phyloP scores from a whole-genome alignment of 1,140 invertebrate species.

The Drosophila seguyi region DNA sequence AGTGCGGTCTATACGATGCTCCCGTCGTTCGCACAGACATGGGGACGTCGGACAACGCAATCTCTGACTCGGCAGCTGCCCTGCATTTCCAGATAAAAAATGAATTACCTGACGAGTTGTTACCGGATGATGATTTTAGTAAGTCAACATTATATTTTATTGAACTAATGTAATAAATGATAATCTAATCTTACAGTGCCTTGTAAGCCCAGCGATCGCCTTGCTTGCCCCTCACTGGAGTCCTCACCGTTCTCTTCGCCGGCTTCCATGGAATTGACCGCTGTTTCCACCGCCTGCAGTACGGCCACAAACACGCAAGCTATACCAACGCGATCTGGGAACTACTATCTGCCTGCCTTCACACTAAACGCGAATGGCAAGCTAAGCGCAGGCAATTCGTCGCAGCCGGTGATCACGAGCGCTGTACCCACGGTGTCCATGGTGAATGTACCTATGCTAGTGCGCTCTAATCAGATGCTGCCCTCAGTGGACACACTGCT shows the following conservation, averaged over 20 bases:
- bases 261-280: slow-evolving; percentile 76
- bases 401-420: slow-evolving; percentile 19
- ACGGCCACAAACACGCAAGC: slow-evolving; percentile 35
- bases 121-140: slow-evolving; percentile 76
- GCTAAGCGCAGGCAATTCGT: slow-evolving; percentile 34
- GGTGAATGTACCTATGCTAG: slow-evolving; percentile 69
- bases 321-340: slow-evolving; percentile 53
- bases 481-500: slow-evolving; percentile 80
- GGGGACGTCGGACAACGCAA: slow-evolving; percentile 77
- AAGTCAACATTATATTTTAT: slow-evolving; percentile 26
- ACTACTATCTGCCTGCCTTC: slow-evolving; percentile 73
- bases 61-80: slow-evolving; percentile 78
- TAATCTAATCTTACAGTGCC: slow-evolving; percentile 50
- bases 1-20: slow-evolving; percentile 73
- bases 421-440: slow-evolving; percentile 55
- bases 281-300: slow-evolving; percentile 53
- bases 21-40: slow-evolving; percentile 52
- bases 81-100: slow-evolving; percentile 81
- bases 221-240: slow-evolving; percentile 76
- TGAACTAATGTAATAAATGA: neutral
- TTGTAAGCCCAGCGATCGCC: slow-evolving; percentile 64
- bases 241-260: slow-evolving; percentile 82
- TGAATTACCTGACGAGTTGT: slow-evolving; percentile 70
- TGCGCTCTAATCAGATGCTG: slow-evolving; percentile 76
- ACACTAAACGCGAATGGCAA: slow-evolving; percentile 72